A percentile compares a stretch with the other conserved stretches of the same genome.
phyloP scores from a whole-genome alignment of 2,113 vertebrate genomes.

The Oncorhynchus gorbuscha region DNA sequence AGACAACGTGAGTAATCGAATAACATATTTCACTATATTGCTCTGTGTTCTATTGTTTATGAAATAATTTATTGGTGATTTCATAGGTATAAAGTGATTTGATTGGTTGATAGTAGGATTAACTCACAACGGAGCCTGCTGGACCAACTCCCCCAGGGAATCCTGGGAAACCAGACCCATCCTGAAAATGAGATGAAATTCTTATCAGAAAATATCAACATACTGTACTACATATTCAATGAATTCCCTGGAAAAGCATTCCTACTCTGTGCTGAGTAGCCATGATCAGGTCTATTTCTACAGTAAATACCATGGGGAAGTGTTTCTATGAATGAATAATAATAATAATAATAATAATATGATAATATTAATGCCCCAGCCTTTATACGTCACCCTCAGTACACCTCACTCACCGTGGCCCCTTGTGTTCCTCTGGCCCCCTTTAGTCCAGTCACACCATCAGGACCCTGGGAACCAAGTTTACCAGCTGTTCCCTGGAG shows the following conservation, averaged over 20 bases:
- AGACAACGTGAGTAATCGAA: background rate
- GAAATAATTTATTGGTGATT: background rate
- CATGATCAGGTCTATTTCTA: background rate
- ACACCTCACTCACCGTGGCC: constrained; percentile 80
- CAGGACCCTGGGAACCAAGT: constrained; percentile 85
- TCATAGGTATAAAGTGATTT: background rate
- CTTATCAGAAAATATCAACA: too few species aligned
- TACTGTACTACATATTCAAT: background rate
- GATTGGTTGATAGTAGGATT: background rate
- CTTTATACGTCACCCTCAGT: background rate
- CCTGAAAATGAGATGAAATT: constrained; percentile 64
- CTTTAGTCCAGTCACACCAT: constrained; percentile 90
- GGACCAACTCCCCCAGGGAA: constrained; percentile 91
- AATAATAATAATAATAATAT: too few species aligned
- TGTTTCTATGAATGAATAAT: background rate
- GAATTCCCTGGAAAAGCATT: background rate
- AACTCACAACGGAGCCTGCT: constrained; percentile 85
- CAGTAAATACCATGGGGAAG: background rate
- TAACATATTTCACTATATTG: background rate
- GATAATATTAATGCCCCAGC: too few species aligned
- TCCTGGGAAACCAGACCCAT: constrained; percentile 93
- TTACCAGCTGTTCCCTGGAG: constrained; percentile 90
- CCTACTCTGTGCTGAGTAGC: background rate
- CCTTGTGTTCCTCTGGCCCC: constrained; percentile 95
- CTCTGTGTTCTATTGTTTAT: background rate